Evolutionary conservation across 2,888 invertebrate genomes (phyloP), one percentile per base, ranked within the genome.

Genomic region (Polydrusus tereticollis): DNA sequence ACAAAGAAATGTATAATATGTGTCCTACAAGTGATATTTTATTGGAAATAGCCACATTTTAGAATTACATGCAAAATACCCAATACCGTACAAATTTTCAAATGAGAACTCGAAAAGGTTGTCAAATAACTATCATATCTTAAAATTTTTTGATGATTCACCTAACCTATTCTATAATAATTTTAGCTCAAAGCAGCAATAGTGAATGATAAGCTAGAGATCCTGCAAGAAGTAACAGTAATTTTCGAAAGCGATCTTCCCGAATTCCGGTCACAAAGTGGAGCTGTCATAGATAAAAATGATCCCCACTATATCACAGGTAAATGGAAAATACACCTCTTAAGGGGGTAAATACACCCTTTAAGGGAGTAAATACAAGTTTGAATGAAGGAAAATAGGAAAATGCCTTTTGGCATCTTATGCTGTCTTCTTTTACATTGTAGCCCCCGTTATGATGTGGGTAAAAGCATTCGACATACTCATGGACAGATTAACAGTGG

Each of bases 381-480:
- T n/a, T n/a, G n/a, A n/a, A n/a, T n/a, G n/a, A n/a, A n/a, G n/a
- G n/a, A n/a, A n/a, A n/a, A n/a, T n/a, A n/a, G 33, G 33, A 33
- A 33, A 33, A 1, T 4, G 10, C 10, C 1, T 10, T 33, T 33
- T n/a, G 6, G 1, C 16, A 1, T 10, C 12, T 33, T 57, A 4
- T 14, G 18, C n/a, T 41, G n/a, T 41, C 45, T 21, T 33, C 12
- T 26, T 69, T 73, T 23, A n/a, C n/a, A n/a, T n/a, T n/a, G n/a
- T 23, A 73, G 94, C 93, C 0, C 97, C 97, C 0, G 92, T 96
- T 0, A 87, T 94, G 23, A 94, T 99, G 92, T 99, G 98, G 98
- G 92, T 99, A 6, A 97, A 97, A 86, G 97, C 98, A 0, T 83
- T 98, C 50, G 98, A 99, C 82, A 91, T 97, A 87, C 89, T 97